A percentile compares a stretch with the other conserved stretches of the same genome.
phyloP scores from a whole-genome alignment of 2,888 invertebrate species.

The Oscheius sp. region DNA sequence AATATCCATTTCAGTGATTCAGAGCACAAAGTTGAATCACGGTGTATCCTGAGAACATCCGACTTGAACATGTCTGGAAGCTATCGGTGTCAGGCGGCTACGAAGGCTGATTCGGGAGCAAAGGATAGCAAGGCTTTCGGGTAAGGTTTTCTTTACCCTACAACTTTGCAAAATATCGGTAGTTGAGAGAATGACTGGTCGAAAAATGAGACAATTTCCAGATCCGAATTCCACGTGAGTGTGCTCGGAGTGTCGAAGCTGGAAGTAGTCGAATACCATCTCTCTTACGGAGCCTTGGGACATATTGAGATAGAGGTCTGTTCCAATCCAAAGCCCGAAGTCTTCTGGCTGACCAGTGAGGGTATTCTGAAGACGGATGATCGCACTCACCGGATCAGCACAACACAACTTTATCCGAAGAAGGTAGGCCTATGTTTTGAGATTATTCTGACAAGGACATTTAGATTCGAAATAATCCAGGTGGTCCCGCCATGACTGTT shows the following conservation, averaged over 20 bases:
- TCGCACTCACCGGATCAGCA: slow-evolving; percentile 15
- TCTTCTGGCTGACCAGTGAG: slow-evolving; percentile 50
- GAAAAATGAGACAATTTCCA: neutral
- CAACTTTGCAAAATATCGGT: no score
- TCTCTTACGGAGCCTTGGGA: slow-evolving; percentile 12
- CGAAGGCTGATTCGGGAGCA: slow-evolving; percentile 9
- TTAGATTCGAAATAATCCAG: neutral
- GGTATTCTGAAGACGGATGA: slow-evolving; percentile 24
- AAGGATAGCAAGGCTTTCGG: slow-evolving; percentile 33
- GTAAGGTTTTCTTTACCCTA: neutral
- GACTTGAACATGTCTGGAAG: slow-evolving; percentile 34
- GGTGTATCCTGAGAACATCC: slow-evolving; percentile 30
- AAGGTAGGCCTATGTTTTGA: slow-evolving; percentile 2
- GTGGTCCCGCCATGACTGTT: slow-evolving; percentile 31
- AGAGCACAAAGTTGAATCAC: slow-evolving; percentile 25
- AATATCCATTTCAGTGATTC: slow-evolving; percentile 16
- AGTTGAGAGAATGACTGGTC: neutral
- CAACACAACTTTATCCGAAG: slow-evolving; percentile 28
- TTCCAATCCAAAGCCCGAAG: slow-evolving; percentile 51
- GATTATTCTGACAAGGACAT: neutral
- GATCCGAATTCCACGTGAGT: slow-evolving; percentile 35
- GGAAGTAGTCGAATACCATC: slow-evolving; percentile 11
- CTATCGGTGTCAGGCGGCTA: slow-evolving; percentile 35
- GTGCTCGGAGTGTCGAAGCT: slow-evolving; percentile 33
- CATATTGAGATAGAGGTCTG: slow-evolving; percentile 41